Percentiles rank a stretch among this genome's conserved stretches.
phyloP scores from a whole-genome alignment of 2,113 vertebrate species.

The Dolichotis patagonum region DNA sequence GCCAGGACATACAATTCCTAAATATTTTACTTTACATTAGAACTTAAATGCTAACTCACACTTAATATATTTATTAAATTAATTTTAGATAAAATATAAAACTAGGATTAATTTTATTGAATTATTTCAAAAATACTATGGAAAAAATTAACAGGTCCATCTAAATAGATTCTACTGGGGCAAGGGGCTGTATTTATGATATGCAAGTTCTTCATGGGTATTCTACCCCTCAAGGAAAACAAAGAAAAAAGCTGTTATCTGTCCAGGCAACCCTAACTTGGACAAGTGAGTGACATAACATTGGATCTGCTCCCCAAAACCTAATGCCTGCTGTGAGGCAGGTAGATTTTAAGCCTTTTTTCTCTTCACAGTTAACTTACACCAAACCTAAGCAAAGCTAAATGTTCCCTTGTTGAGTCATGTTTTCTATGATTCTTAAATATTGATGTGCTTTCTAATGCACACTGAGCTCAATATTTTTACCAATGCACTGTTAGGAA shows the following conservation, averaged over 20 bases:
- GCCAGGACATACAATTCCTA: not conserved
- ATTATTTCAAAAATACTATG: not conserved
- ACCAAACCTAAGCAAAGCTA: not conserved
- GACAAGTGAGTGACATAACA: not conserved
- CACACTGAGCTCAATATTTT: not conserved
- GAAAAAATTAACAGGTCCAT: not conserved
- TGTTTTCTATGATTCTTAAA: slow-evolving; percentile 32
- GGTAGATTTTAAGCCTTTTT: not conserved
- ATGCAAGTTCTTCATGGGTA: not conserved
- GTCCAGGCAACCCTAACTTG: slow-evolving; percentile 2
- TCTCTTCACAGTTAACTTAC: not conserved
- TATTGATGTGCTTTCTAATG: not conserved
- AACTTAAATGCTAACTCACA: not conserved
- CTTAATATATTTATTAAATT: not conserved
- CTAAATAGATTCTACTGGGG: not conserved
- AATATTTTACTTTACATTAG: slow-evolving; percentile 15
- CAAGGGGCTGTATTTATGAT: not conserved
- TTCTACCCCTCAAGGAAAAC: not conserved
- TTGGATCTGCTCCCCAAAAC: slow-evolving; percentile 3
- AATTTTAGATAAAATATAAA: slow-evolving; percentile 12
- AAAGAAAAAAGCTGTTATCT: slow-evolving; percentile 51
- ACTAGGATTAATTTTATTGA: not conserved
- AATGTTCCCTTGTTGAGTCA: not conserved
- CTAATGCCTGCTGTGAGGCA: not conserved
- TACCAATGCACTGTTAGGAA: not conserved